phyloP scores from a whole-genome alignment of 92 coral and sea anemone species.

The Montipora capitata region DNA sequence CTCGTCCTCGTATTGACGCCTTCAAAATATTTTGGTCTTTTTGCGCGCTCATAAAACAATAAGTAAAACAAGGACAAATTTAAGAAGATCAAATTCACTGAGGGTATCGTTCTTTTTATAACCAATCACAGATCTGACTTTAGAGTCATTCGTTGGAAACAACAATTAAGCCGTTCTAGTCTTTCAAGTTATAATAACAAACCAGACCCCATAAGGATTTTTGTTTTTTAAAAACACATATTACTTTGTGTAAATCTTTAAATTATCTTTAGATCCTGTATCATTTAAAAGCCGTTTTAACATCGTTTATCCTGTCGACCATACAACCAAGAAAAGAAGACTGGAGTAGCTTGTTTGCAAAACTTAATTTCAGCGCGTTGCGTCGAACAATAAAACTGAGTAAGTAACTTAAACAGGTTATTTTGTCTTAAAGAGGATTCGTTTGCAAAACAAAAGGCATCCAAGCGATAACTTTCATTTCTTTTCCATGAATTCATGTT shows the following conservation, averaged over 20 bases:
- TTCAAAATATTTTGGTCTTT: neutral
- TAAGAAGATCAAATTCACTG: conserved; percentile 16
- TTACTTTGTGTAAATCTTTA: conserved; percentile 12
- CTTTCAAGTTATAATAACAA: conserved; percentile 4
- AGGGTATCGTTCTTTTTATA: conserved; percentile 5
- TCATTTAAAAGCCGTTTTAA: conserved; percentile 19
- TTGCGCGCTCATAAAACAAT: neutral
- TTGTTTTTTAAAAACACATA: conserved; percentile 15
- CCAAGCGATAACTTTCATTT: conserved; percentile 51
- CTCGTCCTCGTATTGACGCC: conserved; percentile 8
- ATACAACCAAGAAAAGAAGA: conserved; percentile 11
- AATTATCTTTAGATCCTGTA: neutral
- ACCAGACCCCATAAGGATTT: conserved; percentile 29
- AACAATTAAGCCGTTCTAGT: neutral
- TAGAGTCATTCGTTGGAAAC: conserved; percentile 26
- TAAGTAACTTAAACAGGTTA: conserved; percentile 32
- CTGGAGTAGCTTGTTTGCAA: too few species aligned
- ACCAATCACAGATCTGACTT: conserved; percentile 15
- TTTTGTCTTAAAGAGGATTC: conserved; percentile 39
- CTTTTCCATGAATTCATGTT: conserved; percentile 55
- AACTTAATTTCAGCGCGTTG: neutral
- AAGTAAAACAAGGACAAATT: conserved; percentile 1
- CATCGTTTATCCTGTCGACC: neutral
- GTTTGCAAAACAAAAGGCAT: conserved; percentile 28
- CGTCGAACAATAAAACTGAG: conserved; percentile 14